Conservation (phyloP, 2,113 vertebrate species). For the Phainopepla nitens region DNA sequence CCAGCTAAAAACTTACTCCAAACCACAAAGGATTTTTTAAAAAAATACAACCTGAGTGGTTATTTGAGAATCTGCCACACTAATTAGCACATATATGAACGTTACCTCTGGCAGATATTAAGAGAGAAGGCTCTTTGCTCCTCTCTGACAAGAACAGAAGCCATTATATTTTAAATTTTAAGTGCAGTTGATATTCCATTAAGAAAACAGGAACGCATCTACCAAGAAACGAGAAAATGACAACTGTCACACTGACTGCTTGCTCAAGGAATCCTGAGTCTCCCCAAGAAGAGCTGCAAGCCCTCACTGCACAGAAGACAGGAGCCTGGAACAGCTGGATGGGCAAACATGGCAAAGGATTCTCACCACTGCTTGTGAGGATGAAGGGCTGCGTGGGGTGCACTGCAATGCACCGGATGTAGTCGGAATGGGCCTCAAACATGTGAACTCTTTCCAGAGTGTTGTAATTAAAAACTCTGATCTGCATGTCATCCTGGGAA, state of each 20-base stretch:
- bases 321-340: background rate
- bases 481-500: slow-evolving; percentile 97
- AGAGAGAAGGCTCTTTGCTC: background rate
- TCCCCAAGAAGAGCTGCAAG: background rate
- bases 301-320: background rate
- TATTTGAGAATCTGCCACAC: background rate
- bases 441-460: slow-evolving; percentile 96
- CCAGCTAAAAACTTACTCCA: background rate
- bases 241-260: background rate
- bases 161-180: background rate
- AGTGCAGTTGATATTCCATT: background rate
- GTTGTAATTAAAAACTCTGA: slow-evolving; percentile 98
- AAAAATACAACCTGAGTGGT: background rate
- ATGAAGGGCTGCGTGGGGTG: slow-evolving; percentile 98
- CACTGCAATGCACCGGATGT: slow-evolving; percentile 97
- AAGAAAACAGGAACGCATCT: background rate
- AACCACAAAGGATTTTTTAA: accelerated
- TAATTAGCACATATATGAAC: background rate
- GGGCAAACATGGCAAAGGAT: background rate
- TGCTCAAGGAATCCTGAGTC: background rate
- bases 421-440: slow-evolving; percentile 98
- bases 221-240: background rate
- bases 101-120: background rate
- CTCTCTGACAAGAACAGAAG: background rate
- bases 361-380: slow-evolving; percentile 95